phyloP scores from a whole-genome alignment of 2,888 invertebrate genomes.

The Ferdinandea cuprea region DNA sequence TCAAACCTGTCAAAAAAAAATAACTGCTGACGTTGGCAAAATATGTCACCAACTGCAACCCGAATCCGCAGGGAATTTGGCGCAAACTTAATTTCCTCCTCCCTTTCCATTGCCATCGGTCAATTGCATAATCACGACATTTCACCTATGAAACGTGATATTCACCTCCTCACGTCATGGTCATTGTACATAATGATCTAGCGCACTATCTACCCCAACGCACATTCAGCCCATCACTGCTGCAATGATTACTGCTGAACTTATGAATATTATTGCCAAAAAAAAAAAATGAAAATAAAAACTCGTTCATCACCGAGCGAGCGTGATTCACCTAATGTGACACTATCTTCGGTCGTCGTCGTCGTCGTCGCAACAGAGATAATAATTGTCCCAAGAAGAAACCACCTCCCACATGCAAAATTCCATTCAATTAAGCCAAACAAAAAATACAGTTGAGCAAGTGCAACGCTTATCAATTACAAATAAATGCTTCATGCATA shows the following conservation, averaged over 20 bases:
- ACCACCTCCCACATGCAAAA: constrained; percentile 71
- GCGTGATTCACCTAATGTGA: constrained; percentile 35
- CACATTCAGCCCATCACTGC: constrained; percentile 32
- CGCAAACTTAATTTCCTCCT: not conserved
- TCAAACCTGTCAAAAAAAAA: not conserved
- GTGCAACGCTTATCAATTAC: constrained; percentile 14
- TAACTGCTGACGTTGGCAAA: too few relatives aligned
- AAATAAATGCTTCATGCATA: constrained; percentile 82
- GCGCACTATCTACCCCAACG: constrained; percentile 8
- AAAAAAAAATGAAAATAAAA: constrained; percentile 7
- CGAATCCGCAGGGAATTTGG: not conserved
- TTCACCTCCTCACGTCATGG: constrained; percentile 9
- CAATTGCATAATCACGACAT: constrained; percentile 31
- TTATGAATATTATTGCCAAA: constrained; percentile 7
- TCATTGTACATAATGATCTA: constrained; percentile 1
- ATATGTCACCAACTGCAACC: not conserved
- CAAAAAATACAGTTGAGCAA: constrained; percentile 24
- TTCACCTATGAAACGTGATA: constrained; percentile 32
- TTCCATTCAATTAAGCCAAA: constrained; percentile 57
- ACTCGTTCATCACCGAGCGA: constrained; percentile 28
- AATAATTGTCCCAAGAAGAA: constrained; percentile 39
- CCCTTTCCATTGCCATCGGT: not conserved
- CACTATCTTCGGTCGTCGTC: not conserved
- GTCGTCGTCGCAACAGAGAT: constrained; percentile 28
- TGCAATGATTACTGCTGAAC: constrained; percentile 3